Evolutionary conservation across 2,888 invertebrate species (phyloP).

Genomic region (Vandiemenella viatica): DNA sequence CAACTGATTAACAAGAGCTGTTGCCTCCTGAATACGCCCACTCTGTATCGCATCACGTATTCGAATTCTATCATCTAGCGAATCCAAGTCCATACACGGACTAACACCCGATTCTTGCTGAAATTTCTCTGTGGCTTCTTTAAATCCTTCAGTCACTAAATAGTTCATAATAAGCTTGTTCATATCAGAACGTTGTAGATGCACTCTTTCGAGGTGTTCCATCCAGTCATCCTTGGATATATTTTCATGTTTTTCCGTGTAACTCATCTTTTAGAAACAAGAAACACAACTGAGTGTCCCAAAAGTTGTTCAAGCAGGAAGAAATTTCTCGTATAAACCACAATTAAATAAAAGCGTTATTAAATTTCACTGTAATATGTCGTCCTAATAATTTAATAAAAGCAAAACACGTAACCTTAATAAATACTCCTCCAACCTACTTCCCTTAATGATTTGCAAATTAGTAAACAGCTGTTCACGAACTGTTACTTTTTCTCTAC

Average conservation of each 20-base stretch:
- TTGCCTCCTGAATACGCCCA: conserved; percentile 85
- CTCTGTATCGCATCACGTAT: conserved; percentile 88
- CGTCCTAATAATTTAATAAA: too few species aligned
- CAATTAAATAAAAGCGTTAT: too few species aligned
- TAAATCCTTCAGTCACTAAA: conserved; percentile 90
- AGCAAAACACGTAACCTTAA: too few species aligned
- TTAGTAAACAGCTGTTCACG: too few species aligned
- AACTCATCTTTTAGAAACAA: too few species aligned
- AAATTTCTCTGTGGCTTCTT: conserved; percentile 95
- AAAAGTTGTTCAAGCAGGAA: too few species aligned
- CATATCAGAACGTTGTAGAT: conserved; percentile 82
- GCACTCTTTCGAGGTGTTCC: conserved; percentile 51
- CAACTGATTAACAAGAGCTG: conserved; percentile 79
- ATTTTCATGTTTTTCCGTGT: conserved; percentile 34
- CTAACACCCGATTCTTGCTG: conserved; percentile 82
- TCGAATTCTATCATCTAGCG: conserved; percentile 78
- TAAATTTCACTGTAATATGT: too few species aligned
- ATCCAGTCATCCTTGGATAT: conserved; percentile 57
- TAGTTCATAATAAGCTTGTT: conserved; percentile 98
- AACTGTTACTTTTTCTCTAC: too few species aligned
- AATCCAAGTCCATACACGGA: conserved; percentile 62
- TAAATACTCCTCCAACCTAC: too few species aligned
- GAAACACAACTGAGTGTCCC: too few species aligned
- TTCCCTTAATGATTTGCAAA: too few species aligned
- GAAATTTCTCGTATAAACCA: too few species aligned